Conservation (phyloP, 1,140 invertebrate genomes). For the Bombyx mori region ASM3026992v2 NC_085116.1:5460001-5460500, state of each 20-base stretch:
- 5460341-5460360: background rate
- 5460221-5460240: too few relatives aligned
- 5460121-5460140: too few relatives aligned
- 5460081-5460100: background rate
- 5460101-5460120: too few relatives aligned
- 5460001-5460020: background rate
- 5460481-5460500: conserved; percentile 7
- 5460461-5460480: background rate
- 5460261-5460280: background rate
- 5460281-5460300: background rate
- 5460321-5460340: background rate
- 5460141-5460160: too few relatives aligned
- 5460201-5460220: too few relatives aligned
- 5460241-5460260: too few relatives aligned
- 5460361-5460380: too few relatives aligned
- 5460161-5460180: too few relatives aligned
- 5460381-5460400: background rate
- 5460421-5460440: background rate
- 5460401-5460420: background rate
- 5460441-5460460: background rate
- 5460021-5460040: background rate
- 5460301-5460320: background rate
- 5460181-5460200: too few relatives aligned
- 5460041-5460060: background rate
- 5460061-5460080: background rate